Evolutionary conservation across 2,113 vertebrate genomes (phyloP).

Genomic region (Pedionomus torquatus): DNA sequence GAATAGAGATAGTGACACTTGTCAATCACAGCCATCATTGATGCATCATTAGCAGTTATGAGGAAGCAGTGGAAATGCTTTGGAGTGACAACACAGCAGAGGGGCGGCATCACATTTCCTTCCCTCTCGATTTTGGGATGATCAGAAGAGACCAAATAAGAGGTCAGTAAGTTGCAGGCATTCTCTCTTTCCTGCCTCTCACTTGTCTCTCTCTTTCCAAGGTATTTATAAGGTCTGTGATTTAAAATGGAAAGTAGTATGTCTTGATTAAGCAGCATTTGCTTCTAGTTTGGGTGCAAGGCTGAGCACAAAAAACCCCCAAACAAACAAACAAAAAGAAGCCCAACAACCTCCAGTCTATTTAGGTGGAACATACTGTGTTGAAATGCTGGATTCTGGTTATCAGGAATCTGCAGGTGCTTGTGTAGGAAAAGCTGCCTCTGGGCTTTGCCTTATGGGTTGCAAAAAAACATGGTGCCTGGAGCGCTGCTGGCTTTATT

Average conservation of each 20-base stretch:
- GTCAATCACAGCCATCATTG: not conserved
- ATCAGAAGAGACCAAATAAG: not conserved
- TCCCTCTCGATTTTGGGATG: not conserved
- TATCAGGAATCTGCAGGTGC: not conserved
- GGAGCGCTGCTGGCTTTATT: not conserved
- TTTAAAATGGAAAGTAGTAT: not conserved
- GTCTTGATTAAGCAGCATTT: not conserved
- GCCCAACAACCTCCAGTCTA: rapidly evolving
- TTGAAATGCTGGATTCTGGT: not conserved
- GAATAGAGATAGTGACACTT: not conserved
- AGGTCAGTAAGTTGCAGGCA: not conserved
- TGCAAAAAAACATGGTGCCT: not conserved
- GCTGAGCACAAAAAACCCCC: too few species aligned
- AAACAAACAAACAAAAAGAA: too few species aligned
- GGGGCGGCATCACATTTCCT: not conserved
- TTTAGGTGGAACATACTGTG: not conserved
- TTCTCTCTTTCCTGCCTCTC: not conserved
- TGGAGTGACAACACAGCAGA: not conserved
- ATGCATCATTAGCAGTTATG: not conserved
- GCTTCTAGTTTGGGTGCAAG: not conserved
- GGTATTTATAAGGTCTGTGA: not conserved
- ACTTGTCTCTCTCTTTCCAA: not conserved
- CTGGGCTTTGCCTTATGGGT: not conserved
- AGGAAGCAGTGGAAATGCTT: not conserved
- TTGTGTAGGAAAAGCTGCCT: not conserved